Percentiles rank a stretch among this genome's conserved stretches.
These are phyloP conservation scores for Ibidorhyncha struthersii DNA, from an alignment of 2,113 vertebrate genomes.

Conservation along the genomic window DNA sequence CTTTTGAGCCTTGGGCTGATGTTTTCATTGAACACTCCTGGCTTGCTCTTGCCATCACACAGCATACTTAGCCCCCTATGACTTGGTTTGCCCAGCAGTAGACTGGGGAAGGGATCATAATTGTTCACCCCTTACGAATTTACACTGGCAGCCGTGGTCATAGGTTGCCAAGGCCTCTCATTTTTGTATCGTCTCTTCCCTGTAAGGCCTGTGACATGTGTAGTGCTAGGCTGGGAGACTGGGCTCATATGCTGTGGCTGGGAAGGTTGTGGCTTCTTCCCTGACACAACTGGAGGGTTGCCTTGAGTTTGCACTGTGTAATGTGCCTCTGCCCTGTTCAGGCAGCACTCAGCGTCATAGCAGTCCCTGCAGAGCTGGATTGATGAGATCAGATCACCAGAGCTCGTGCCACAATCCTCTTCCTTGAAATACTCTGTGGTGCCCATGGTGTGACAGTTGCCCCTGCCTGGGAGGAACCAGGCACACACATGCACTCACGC, in stretches of 20 bases:
- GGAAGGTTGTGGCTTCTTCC: neutral
- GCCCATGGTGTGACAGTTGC: neutral
- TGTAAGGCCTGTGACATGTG: neutral
- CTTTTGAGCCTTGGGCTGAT: neutral
- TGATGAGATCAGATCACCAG: neutral
- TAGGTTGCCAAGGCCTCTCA: neutral
- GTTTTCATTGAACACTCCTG: neutral
- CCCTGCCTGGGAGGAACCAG: neutral
- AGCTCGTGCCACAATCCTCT: neutral
- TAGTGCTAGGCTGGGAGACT: neutral
- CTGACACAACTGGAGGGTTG: no score
- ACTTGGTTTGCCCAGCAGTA: neutral
- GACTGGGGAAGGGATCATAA: neutral
- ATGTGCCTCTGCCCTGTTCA: neutral
- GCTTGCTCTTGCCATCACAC: neutral
- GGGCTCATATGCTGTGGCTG: neutral
- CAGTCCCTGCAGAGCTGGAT: neutral
- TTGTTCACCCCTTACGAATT: neutral
- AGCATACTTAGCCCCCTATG: rapidly evolving
- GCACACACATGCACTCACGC: neutral
- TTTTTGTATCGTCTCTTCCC: neutral
- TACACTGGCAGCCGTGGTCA: rapidly evolving
- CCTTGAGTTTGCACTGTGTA: neutral
- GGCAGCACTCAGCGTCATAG: neutral
- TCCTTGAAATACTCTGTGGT: neutral